Base-by-base conservation (phyloP, 2,797 vertebrate species). In the Poecilia gillii region DNA sequence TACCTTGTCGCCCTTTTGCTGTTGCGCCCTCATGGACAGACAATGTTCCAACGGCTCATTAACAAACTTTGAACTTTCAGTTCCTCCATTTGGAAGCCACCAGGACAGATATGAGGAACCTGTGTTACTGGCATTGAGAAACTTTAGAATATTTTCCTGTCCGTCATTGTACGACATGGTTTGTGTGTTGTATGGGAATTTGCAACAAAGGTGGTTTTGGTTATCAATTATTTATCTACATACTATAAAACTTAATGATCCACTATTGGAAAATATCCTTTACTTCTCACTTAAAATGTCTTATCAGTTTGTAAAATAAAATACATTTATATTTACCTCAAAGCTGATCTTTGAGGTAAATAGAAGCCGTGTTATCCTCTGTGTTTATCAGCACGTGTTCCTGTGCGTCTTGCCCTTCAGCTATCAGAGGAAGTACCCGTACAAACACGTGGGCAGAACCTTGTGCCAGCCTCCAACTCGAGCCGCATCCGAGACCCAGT, bases 351-450 rank as follows among this genome's bases (percentile, higher is more conserved):
- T 25, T 43, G 73, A n/a, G 33, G 51, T 51, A 51, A 51, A 25
- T 53, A 9, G 51, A 16, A 79, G 51, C 6, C 9, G 7, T 68
- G 25, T 39, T 70, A 2, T 28, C 55, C 3, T 33, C 12, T 14
- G 6, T 14, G 23, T 36, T 47, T 2, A 28, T 12, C 25, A 55
- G 28, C 3, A 28, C 7, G 14, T 23, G 0, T 39, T 31, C 8
- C 25, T 6, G 36, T 51, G 1, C 59, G 14, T 73, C 8, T 57
- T 1, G 66, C n/a, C 62, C 28, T 71, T 8, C 80, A 99, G 98
- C 77, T 98, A 96, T 91, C 98, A 99, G 95, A 95, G 98, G 77
- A 99, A 99, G 82, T 99, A 99, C 81, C 96, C 96, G 0, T 99
- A 99, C 92, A 95, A 96, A 82, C 97, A 99, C 81, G 96, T 99